Conservation (phyloP, 2,797 vertebrate genomes). For the Chloroceryle amazona region DNA sequence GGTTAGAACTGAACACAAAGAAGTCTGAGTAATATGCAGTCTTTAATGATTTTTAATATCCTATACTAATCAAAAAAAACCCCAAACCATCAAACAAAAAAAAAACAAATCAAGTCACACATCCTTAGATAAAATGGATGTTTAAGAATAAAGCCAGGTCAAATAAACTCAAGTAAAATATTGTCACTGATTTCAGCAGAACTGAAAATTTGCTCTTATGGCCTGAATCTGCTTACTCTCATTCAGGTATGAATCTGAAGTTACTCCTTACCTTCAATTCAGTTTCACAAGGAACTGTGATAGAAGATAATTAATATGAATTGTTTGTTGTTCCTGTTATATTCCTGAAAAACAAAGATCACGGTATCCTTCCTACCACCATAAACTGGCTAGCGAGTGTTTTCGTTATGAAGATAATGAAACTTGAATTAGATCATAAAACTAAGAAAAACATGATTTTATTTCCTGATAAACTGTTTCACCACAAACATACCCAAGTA, state of each 20-base stretch:
- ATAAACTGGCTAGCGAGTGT: not conserved
- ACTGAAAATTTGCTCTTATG: not conserved
- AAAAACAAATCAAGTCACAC: not conserved
- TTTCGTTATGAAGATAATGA: not conserved
- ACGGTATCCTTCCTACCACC: not conserved
- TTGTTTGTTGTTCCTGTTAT: not conserved
- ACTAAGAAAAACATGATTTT: not conserved
- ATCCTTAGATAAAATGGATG: not conserved
- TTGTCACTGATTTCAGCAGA: not conserved
- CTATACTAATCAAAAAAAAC: not conserved
- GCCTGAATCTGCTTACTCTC: not conserved
- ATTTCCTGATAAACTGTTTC: not conserved
- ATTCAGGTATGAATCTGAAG: not conserved
- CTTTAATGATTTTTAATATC: not conserved
- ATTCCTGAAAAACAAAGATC: not conserved
- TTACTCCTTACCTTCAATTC: not conserved
- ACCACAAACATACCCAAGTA: not conserved
- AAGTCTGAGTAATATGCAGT: not conserved
- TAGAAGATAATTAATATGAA: not conserved
- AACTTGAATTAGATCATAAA: not conserved
- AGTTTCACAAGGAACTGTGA: not conserved
- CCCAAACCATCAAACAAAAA: too few species aligned
- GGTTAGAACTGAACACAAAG: not conserved
- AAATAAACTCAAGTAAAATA: not conserved
- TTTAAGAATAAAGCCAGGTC: not conserved